phyloP scores from a whole-genome alignment of 2,797 vertebrate genomes.

The Macrochelys suwanniensis region DNA sequence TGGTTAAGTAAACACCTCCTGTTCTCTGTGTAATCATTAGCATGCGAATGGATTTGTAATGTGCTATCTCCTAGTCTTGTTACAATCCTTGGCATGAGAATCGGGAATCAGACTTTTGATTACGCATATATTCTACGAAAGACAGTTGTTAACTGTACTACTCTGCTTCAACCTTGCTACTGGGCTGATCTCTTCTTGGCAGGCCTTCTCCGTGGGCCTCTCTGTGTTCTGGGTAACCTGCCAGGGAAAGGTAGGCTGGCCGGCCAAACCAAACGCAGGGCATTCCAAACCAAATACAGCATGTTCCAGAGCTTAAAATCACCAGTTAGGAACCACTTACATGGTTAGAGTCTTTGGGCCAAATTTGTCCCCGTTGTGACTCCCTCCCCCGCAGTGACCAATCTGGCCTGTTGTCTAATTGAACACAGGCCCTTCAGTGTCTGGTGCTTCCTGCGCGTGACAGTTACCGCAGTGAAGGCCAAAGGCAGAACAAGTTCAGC shows the following conservation, averaged over 20 bases:
- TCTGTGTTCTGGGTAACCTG: not conserved
- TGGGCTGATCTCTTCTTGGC: not conserved
- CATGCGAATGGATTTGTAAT: not conserved
- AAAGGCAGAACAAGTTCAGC: not conserved
- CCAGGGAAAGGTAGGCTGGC: not conserved
- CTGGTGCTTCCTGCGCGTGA: not conserved
- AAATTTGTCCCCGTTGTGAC: not conserved
- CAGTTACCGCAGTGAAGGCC: not conserved
- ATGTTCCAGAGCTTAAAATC: not conserved
- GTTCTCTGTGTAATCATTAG: not conserved
- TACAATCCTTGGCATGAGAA: not conserved
- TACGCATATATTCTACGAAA: not conserved
- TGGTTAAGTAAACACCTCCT: not conserved
- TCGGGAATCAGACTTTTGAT: not conserved
- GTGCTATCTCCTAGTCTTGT: not conserved
- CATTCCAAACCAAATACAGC: not conserved
- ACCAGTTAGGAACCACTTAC: not conserved
- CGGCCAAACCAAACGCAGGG: not conserved
- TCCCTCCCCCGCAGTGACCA: not conserved
- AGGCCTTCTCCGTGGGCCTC: not conserved
- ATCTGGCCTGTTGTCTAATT: not conserved
- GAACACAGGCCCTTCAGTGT: too few species aligned
- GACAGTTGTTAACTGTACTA: not conserved
- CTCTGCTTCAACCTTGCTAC: too few species aligned
- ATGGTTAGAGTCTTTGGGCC: not conserved